Conservation (phyloP, 2,888 invertebrate species). For the Eupsilia transversa region DNA sequence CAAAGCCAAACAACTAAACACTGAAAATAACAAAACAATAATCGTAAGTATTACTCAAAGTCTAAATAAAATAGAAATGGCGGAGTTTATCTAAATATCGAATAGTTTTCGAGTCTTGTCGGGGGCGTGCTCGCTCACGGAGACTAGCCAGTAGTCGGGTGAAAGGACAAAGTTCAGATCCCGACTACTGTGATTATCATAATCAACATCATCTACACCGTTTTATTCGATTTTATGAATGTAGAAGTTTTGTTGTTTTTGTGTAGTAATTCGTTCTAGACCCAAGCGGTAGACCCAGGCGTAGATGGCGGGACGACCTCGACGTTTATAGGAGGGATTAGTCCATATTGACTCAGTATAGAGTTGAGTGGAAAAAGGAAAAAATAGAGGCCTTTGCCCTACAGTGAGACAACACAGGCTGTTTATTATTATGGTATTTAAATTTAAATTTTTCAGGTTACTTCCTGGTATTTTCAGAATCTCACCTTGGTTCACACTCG, state of each 20-base stretch:
- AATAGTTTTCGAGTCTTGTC: constrained; percentile 10
- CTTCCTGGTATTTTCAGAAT: too few relatives aligned
- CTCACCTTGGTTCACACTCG: too few relatives aligned
- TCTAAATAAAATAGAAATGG: constrained; percentile 25
- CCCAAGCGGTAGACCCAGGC: too few relatives aligned
- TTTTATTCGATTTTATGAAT: constrained; percentile 38
- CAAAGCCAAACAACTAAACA: too few relatives aligned
- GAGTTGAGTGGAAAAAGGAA: too few relatives aligned
- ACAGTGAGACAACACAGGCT: too few relatives aligned
- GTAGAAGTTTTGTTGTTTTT: neutral
- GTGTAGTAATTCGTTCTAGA: neutral
- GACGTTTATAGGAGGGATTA: too few relatives aligned
- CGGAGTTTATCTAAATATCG: constrained; percentile 25
- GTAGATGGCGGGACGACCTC: too few relatives aligned
- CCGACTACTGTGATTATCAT: constrained; percentile 46
- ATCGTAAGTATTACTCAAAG: neutral
- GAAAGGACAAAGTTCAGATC: constrained; percentile 55
- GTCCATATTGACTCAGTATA: too few relatives aligned
- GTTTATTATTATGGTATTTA: too few relatives aligned
- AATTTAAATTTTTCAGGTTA: too few relatives aligned
- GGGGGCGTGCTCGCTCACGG: constrained; percentile 52
- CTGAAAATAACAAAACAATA: neutral
- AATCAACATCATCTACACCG: constrained; percentile 41
- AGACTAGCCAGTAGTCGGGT: constrained; percentile 43
- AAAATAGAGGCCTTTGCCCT: too few relatives aligned